Percentiles rank a stretch among this genome's conserved stretches.
phyloP scores from a whole-genome alignment of 2,797 vertebrate species.

The Malurus leucopterus region DNA sequence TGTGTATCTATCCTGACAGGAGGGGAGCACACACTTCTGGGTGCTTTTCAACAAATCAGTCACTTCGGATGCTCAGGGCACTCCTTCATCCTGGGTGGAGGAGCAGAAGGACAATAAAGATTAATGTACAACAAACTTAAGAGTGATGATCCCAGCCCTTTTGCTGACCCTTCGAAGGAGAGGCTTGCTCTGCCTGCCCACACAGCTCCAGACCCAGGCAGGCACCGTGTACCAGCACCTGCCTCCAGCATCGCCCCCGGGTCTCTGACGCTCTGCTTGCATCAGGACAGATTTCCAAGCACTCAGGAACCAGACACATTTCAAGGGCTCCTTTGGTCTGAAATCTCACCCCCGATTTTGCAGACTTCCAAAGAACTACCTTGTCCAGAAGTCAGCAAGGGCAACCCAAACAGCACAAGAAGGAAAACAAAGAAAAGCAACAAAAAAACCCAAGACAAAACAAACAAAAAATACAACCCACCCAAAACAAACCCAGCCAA shows the following conservation, averaged over 20 bases:
- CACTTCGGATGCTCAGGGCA: neutral
- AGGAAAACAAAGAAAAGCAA: neutral
- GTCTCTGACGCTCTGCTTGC: neutral
- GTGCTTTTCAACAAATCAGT: neutral
- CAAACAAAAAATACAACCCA: neutral
- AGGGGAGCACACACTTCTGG: neutral
- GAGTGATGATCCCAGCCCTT: neutral
- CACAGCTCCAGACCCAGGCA: neutral
- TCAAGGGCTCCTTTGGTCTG: neutral
- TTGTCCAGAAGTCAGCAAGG: neutral
- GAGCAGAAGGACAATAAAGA: neutral
- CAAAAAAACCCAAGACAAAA: neutral
- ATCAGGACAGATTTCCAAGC: neutral
- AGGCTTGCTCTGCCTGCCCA: neutral
- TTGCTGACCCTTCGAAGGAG: neutral
- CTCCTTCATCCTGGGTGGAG: neutral
- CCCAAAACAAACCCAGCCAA: neutral
- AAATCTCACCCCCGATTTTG: rapidly evolving
- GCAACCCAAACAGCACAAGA: neutral
- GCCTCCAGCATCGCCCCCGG: rapidly evolving
- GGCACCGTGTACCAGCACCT: rapidly evolving
- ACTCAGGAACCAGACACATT: neutral
- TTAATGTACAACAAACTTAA: rapidly evolving
- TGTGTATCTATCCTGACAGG: neutral
- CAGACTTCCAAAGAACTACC: neutral